A percentile compares a stretch with the other conserved stretches of the same genome.
phyloP scores from a whole-genome alignment of 2,888 invertebrate genomes.

The Hyles lineata region DNA sequence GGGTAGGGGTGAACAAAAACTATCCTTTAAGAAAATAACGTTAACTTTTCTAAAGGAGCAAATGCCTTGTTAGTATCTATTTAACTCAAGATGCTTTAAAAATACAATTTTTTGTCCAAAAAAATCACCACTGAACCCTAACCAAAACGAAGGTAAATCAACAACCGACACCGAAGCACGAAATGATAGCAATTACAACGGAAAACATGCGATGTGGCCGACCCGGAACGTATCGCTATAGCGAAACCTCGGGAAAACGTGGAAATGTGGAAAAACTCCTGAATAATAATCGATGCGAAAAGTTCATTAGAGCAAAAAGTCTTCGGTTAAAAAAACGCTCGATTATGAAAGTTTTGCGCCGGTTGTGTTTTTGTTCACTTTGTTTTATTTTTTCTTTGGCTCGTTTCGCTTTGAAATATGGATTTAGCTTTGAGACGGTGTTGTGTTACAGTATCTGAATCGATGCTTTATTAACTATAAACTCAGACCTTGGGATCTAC shows the following conservation, averaged over 20 bases:
- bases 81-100: not conserved
- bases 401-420: conserved; percentile 22
- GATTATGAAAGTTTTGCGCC: conserved; percentile 24
- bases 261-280: conserved; percentile 22
- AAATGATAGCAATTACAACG: conserved; percentile 30
- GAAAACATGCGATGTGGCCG: conserved; percentile 30
- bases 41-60: too few species aligned
- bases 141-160: conserved; percentile 27
- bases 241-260: conserved; percentile 14
- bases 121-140: not conserved
- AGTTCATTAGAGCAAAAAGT: conserved; percentile 24
- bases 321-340: conserved; percentile 22
- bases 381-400: not conserved
- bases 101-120: not conserved
- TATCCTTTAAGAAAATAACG: too few species aligned
- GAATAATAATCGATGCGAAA: conserved; percentile 23
- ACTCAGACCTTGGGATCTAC: too few species aligned
- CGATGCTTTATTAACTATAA: too few species aligned
- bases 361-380: conserved; percentile 23
- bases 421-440: not conserved
- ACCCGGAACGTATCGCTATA: conserved; percentile 17
- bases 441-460: not conserved
- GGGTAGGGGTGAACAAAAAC: too few species aligned
- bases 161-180: conserved; percentile 28
- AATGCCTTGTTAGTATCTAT: too few species aligned